These are phyloP conservation scores for Paracyclopina nana DNA, from an alignment of 1,140 invertebrate genomes.

Conservation along the genomic window DNA sequence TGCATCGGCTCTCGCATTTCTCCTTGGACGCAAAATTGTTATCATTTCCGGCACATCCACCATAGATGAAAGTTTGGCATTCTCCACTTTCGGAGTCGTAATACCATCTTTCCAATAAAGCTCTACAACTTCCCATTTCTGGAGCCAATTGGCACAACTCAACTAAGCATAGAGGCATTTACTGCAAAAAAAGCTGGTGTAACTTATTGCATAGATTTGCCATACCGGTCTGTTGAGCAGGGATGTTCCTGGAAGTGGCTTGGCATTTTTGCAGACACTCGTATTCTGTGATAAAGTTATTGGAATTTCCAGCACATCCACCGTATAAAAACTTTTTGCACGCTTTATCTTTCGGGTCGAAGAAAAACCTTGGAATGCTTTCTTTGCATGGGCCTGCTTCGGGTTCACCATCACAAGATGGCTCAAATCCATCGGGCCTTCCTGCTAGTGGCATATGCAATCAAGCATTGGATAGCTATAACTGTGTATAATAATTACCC, in stretches of 20 bases:
- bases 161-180: too few species aligned
- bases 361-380: constrained; percentile 59
- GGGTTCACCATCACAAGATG: constrained; percentile 26
- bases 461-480: too few species aligned
- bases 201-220: too few species aligned
- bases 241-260: background rate
- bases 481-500: too few species aligned
- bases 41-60: constrained; percentile 54
- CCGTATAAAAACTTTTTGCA: constrained; percentile 67
- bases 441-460: too few species aligned
- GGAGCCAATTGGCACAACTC: constrained; percentile 55
- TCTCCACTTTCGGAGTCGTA: constrained; percentile 47
- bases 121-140: constrained; percentile 50
- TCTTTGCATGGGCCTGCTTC: constrained; percentile 57
- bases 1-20: constrained; percentile 47
- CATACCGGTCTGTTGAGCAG: too few species aligned
- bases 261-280: constrained; percentile 43
- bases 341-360: constrained; percentile 43
- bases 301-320: constrained; percentile 64
- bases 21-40: constrained; percentile 51
- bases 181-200: too few species aligned
- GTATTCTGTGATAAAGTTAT: constrained; percentile 54
- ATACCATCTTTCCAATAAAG: constrained; percentile 60
- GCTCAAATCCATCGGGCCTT: too few species aligned
- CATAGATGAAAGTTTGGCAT: constrained; percentile 57